Conservation (phyloP, 2,113 vertebrate genomes). For the Myocastor coypus region DNA sequence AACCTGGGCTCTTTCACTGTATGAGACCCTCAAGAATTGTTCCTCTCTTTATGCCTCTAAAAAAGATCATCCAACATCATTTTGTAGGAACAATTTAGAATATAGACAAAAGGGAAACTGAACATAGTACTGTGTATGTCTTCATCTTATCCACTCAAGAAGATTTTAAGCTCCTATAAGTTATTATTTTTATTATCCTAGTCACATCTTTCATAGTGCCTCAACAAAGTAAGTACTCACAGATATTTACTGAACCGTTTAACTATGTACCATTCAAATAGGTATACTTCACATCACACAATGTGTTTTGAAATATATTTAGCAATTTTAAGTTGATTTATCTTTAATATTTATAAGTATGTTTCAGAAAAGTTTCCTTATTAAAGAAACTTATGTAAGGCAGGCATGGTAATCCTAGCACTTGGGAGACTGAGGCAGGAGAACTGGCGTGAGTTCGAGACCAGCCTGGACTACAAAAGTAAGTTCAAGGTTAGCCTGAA, state of each 20-base stretch:
- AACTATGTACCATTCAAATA: background rate
- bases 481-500: too few species aligned
- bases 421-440: too few species aligned
- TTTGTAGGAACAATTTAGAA: conserved; percentile 30
- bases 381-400: background rate
- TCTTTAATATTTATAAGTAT: background rate
- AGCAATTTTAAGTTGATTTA: background rate
- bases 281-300: background rate
- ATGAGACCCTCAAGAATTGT: background rate
- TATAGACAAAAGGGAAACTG: conserved; percentile 18
- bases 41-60: background rate
- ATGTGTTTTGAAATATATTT: conserved; percentile 22
- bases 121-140: background rate
- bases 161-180: conserved; percentile 18
- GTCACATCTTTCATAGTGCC: background rate
- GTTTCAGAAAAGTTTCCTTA: background rate
- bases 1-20: background rate
- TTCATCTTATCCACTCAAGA: background rate
- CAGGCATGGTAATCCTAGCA: too few species aligned
- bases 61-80: background rate
- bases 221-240: conserved; percentile 43
- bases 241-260: background rate
- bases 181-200: background rate
- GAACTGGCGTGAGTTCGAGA: too few species aligned
- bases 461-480: too few species aligned